A percentile compares a stretch with the other conserved stretches of the same genome.
Evolutionary conservation across 2,113 vertebrate genomes (phyloP).

Genomic region (Lonchura striata): DNA sequence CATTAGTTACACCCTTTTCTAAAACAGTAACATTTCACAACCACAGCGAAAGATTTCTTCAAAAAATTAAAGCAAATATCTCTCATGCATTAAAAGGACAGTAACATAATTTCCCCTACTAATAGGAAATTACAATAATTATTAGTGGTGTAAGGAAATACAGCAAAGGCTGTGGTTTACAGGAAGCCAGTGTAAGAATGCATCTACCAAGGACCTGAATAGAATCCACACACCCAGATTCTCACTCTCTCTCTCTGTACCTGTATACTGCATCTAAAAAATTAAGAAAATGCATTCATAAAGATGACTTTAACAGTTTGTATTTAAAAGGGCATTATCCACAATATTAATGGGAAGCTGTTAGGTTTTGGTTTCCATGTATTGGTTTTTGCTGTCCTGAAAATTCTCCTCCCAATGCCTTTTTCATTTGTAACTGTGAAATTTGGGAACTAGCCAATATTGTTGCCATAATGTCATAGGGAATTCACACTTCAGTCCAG

Average conservation of each 20-base stretch:
- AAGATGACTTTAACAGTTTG: neutral
- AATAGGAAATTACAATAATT: neutral
- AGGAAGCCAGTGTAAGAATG: neutral
- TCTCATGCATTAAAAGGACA: neutral
- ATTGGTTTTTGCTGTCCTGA: neutral
- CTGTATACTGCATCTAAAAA: neutral
- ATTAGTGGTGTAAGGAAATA: neutral
- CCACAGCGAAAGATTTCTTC: neutral
- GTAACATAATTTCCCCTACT: accelerated
- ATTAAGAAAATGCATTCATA: neutral
- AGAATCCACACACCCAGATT: neutral
- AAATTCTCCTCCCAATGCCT: neutral
- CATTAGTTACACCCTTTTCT: neutral
- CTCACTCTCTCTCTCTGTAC: neutral
- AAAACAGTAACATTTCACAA: neutral
- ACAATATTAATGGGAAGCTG: neutral
- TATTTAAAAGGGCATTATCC: neutral
- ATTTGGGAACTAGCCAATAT: neutral
- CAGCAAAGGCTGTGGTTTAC: neutral
- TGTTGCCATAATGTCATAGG: neutral
- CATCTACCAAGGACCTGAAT: neutral
- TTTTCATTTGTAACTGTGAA: neutral
- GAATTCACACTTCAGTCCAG: neutral
- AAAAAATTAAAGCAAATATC: neutral
- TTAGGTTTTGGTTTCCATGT: neutral